Conservation (phyloP, 1,140 invertebrate genomes). For the Polypedilum vanderplanki region DNA sequence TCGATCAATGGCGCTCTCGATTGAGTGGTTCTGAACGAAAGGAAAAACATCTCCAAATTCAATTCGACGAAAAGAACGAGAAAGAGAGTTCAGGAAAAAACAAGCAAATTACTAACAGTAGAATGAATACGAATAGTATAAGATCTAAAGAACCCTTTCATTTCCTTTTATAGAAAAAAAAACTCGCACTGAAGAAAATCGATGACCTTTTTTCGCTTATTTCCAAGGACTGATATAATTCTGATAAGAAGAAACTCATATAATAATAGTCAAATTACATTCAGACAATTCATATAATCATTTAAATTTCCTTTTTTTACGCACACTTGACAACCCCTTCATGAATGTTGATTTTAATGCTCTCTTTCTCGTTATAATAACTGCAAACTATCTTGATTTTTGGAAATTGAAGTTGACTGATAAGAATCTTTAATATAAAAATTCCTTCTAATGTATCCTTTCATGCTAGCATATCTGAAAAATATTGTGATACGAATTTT, state of each 20-base stretch:
- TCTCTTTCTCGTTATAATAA: constrained; percentile 3
- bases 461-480: neutral
- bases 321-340: neutral
- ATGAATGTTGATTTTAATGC: constrained; percentile 22
- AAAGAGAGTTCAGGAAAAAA: neutral
- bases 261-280: no score
- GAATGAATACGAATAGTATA: neutral
- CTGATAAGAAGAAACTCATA: no score
- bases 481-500: constrained; percentile 1
- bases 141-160: neutral
- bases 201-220: constrained; percentile 17
- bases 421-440: constrained; percentile 16
- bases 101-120: neutral
- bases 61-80: no score
- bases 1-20: no score
- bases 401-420: neutral
- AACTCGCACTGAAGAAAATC: neutral
- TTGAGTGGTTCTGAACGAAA: no score
- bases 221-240: neutral
- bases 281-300: neutral
- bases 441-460: neutral
- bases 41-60: no score
- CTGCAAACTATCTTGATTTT: constrained; percentile 15
- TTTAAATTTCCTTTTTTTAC: neutral
- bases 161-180: neutral